Base-by-base conservation (phyloP, 30 jellyfish, hydroid and myxozoan genomes). In the Haliclystus octoradiatus region DNA sequence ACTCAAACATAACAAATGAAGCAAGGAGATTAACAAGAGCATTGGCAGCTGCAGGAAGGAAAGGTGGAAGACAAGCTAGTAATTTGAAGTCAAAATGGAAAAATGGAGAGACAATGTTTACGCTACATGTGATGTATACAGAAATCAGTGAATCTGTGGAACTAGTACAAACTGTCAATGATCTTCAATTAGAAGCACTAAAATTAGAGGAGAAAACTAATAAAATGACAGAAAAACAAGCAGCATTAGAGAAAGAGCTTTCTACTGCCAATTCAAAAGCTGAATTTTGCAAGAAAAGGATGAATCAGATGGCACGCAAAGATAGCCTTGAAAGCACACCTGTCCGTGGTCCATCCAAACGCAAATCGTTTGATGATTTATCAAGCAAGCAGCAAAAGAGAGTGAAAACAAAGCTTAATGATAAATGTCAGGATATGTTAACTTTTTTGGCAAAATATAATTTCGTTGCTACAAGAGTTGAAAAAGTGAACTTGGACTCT, bases 401-500 rank as follows among this genome's bases (percentile, higher is more conserved):
- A 19, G 9, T 40, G 19, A 40, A 19, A 40, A 19, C 57, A 40
- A 19, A 5, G 9, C 19, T 40, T 40, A 40, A 40, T 2, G 1
- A 50, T 12, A 53, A 70, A 31, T 40, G 77, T 46, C 34, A n/a
- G 3, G 31, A 22, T 2, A 47, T 31, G 46, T 31, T 70, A 4
- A 7, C 52, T 31, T 70, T 70, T 49, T 30, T 49, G 28, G 53
- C 25, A 23, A 26, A 3, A 1, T 70, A 49, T 31, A 65, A 2
- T 34, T 51, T 70, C 31, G 26, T 12, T 27, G 31, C 80, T 5
- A 70, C 73, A 19, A 70, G 50, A 70, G 71, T 70, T 0, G 70
- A 70, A 70, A 3, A 33, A 19, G 28, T 4, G 49, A 47, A 51
- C 49, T 13, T 23, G 0, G 72, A 70, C 14, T 47, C 71, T 3